Evolutionary conservation across 2,888 invertebrate species (phyloP).

Genomic region (Heteropelma amictum): DNA sequence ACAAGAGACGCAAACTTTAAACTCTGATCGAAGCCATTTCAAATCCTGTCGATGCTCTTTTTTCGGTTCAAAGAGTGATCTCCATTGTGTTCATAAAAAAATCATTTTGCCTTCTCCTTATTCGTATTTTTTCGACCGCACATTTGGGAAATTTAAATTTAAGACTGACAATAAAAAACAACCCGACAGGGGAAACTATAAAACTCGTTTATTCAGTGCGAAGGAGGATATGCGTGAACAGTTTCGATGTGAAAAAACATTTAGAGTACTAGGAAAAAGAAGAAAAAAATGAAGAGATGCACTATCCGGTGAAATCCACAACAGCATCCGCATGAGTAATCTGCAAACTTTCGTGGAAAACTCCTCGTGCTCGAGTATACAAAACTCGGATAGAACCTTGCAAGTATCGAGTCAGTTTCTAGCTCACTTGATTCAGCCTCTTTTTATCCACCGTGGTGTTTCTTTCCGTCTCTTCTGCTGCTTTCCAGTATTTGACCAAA

Average conservation of each 20-base stretch:
- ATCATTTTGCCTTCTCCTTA: too few species aligned
- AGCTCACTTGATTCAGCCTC: constrained; percentile 20
- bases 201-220: constrained; percentile 67
- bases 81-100: too few species aligned
- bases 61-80: too few species aligned
- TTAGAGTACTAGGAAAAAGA: neutral
- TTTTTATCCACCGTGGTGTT: neutral
- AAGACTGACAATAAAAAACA: neutral
- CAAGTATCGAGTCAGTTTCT: constrained; percentile 39
- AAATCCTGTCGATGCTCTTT: neutral
- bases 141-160: neutral
- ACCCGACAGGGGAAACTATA: constrained; percentile 45
- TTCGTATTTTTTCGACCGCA: too few species aligned
- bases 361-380: constrained; percentile 59
- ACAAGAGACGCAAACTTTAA: neutral
- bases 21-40: neutral
- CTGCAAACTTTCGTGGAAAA: constrained; percentile 69
- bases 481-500: constrained; percentile 3
- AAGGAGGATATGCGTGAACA: constrained; percentile 32
- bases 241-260: constrained; percentile 14
- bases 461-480: constrained; percentile 1
- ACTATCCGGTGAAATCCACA: constrained; percentile 63
- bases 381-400: constrained; percentile 38
- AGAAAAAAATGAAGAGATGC: constrained; percentile 52
- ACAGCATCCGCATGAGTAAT: constrained; percentile 72